Evolutionary conservation across 2,888 invertebrate genomes (phyloP), one percentile per base, ranked within the genome.

Genomic region (Sycophila texana): DNA sequence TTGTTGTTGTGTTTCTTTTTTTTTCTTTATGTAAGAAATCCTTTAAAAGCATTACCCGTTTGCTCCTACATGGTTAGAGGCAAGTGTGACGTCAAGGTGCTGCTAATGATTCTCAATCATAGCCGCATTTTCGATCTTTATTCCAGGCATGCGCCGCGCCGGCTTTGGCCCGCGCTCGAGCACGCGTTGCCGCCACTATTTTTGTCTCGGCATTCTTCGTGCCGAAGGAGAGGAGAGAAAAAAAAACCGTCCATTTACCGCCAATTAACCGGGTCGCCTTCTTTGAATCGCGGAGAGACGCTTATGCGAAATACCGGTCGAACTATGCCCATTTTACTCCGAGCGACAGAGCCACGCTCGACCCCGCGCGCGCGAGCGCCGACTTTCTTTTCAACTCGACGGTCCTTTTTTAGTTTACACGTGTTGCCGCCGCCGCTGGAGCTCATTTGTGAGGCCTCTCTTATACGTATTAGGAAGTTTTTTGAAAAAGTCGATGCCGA

Each of bases 261-360:
- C 79, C 83, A 83, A 83, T 80, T 82, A 83, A 83, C 78, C 79
- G 70, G 80, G 76, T 80, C 79, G 79, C 81, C 80, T 83, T 83
- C 77, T 80, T 77, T 78, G 80, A 68, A 68, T 75, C 65, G 67
- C 65, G 65, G 63, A 51, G 67, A 60, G 81, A 80, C 66, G 71
- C 72, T 80, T 71, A 74, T 74, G 78, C 78, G 74, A 80, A 83
- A 74, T 82, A 79, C 82, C 74, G 80, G 81, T 81, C 79, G 72
- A 81, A 81, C 79, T 79, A 81, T 79, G 72, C 49, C 79, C 76
- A 80, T 79, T 81, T 81, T 77, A 72, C 66, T 81, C 51, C 49
- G 47, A 61, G 57, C 30, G 60, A 51, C 20, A 51, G 51, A 39
- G 51, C 49, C 16, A 4, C 16, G 30, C 49, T 39, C 16, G 55